phyloP scores from a whole-genome alignment of 2,888 invertebrate genomes.

The Altica lythri region DNA sequence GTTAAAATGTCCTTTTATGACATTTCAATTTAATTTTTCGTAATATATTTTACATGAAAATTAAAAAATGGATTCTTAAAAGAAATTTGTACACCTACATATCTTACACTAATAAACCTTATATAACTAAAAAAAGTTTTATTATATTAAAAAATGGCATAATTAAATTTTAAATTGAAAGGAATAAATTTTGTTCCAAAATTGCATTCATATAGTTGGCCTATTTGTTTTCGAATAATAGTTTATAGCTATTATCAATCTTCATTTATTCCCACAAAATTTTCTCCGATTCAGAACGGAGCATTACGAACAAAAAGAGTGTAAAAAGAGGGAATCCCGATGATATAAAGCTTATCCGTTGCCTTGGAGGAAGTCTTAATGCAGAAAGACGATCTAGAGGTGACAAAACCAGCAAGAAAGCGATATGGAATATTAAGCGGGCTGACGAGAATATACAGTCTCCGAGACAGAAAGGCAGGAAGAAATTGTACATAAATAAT shows the following conservation, averaged over 20 bases:
- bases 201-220: too few species aligned
- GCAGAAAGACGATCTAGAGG: constrained; percentile 45
- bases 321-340: constrained; percentile 16
- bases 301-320: constrained; percentile 4
- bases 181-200: too few species aligned
- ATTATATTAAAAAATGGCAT: too few species aligned
- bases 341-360: constrained; percentile 39
- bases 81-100: too few species aligned
- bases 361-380: constrained; percentile 38
- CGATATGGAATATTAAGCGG: constrained; percentile 47
- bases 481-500: constrained; percentile 37
- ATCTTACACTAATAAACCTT: too few species aligned
- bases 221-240: not conserved
- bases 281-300: not conserved
- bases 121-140: too few species aligned
- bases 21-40: too few species aligned
- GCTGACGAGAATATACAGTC: constrained; percentile 42
- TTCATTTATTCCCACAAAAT: not conserved
- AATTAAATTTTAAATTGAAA: too few species aligned
- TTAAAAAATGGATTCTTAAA: too few species aligned
- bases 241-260: not conserved
- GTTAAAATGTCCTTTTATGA: too few species aligned
- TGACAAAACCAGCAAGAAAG: constrained; percentile 45
- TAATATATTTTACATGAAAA: too few species aligned
- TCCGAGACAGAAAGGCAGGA: constrained; percentile 33